Evolutionary conservation across 37 sponge, comb jelly and placozoan species (phyloP).

Genomic region (Dysidea cf. avara): DNA sequence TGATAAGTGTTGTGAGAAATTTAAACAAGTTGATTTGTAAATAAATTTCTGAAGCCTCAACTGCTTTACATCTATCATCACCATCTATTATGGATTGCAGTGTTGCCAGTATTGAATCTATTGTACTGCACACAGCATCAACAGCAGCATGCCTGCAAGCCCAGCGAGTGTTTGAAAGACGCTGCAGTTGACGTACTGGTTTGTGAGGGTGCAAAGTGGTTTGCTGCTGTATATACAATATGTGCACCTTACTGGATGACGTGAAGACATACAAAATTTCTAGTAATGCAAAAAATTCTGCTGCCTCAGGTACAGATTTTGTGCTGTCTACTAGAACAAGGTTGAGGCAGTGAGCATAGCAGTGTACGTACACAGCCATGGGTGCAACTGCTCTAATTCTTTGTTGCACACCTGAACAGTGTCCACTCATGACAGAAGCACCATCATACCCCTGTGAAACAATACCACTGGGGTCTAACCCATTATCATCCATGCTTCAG

Average conservation of each 20-base stretch:
- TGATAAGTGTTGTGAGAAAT: slow-evolving; percentile 36
- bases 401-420: slow-evolving; percentile 56
- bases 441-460: slow-evolving; percentile 71
- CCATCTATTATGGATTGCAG: slow-evolving; percentile 58
- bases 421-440: slow-evolving; percentile 75
- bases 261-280: slow-evolving; percentile 51
- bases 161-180: slow-evolving; percentile 75
- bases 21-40: slow-evolving; percentile 45
- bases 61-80: slow-evolving; percentile 48
- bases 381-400: no score
- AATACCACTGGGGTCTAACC: slow-evolving; percentile 27
- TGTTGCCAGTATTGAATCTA: slow-evolving; percentile 57
- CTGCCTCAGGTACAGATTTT: slow-evolving; percentile 45
- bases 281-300: no score
- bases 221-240: slow-evolving; percentile 50
- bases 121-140: slow-evolving; percentile 46
- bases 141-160: slow-evolving; percentile 63
- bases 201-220: slow-evolving; percentile 45
- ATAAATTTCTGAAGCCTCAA: slow-evolving; percentile 55
- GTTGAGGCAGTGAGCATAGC: no score
- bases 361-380: no score
- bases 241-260: slow-evolving; percentile 46
- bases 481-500: no score
- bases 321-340: no score
- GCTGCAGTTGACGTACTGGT: no score